Conservation (phyloP, 2,888 invertebrate genomes). For the Thymelicus sylvestris region DNA sequence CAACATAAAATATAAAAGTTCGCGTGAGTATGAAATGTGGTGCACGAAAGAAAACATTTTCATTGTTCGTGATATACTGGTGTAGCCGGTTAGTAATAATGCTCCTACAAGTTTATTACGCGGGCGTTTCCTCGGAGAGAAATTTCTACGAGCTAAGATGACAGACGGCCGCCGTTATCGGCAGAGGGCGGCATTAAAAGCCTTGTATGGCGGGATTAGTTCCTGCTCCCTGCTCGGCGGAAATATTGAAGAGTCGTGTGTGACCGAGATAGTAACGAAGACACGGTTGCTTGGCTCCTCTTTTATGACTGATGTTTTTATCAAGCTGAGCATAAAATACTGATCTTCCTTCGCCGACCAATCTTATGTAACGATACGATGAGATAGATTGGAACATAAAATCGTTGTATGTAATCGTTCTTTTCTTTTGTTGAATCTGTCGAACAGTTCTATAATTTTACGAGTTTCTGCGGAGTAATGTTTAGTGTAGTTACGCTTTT, state of each 20-base stretch:
- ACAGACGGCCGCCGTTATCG: constrained; percentile 31
- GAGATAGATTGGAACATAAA: background rate
- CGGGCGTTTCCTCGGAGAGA: constrained; percentile 22
- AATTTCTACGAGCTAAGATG: constrained; percentile 29
- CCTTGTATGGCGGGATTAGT: constrained; percentile 28
- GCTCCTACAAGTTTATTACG: constrained; percentile 34
- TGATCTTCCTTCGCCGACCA: background rate
- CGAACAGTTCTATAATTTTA: too few species aligned
- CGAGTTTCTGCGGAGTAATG: too few species aligned
- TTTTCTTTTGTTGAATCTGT: too few species aligned
- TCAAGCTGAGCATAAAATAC: background rate
- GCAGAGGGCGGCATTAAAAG: constrained; percentile 24
- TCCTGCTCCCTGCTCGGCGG: constrained; percentile 12
- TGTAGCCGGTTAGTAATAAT: constrained; percentile 28
- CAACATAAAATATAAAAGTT: background rate
- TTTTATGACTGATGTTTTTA: constrained; percentile 9
- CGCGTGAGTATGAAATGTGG: constrained; percentile 1
- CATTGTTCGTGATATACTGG: constrained; percentile 26
- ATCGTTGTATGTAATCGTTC: background rate
- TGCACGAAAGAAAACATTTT: constrained; percentile 23
- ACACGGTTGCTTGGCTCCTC: background rate
- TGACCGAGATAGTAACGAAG: constrained; percentile 15
- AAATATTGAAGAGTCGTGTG: constrained; percentile 32
- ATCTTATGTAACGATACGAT: background rate
- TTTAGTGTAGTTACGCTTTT: too few species aligned